These are phyloP conservation scores for Pandemis cinnamomeana DNA, from an alignment of 2,888 invertebrate genomes.

Conservation along the genomic window DNA sequence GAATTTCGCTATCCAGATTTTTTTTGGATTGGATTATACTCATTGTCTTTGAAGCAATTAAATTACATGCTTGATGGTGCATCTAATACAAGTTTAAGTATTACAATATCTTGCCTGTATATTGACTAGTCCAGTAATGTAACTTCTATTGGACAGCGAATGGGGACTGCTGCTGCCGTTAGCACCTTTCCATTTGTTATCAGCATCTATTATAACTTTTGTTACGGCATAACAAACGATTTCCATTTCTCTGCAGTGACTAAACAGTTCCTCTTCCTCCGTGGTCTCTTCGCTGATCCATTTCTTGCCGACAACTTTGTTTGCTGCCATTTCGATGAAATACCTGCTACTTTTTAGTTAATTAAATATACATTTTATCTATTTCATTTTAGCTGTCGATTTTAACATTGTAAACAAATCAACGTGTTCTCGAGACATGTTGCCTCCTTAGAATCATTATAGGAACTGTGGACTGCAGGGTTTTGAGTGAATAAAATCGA, in stretches of 20 bases:
- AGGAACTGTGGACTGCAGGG: conserved; percentile 64
- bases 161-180: conserved; percentile 57
- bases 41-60: no score
- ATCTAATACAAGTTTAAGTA: background rate
- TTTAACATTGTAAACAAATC: conserved; percentile 32
- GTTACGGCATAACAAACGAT: conserved; percentile 76
- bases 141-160: conserved; percentile 73
- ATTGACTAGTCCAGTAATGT: conserved; percentile 80
- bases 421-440: conserved; percentile 44
- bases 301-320: conserved; percentile 69
- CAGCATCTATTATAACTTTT: conserved; percentile 74
- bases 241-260: conserved; percentile 80
- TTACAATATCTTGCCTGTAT: conserved; percentile 69
- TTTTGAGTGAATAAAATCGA: conserved; percentile 71
- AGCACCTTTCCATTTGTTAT: conserved; percentile 78
- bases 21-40: no score
- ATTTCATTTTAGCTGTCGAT: conserved; percentile 27
- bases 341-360: background rate
- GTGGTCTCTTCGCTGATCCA: conserved; percentile 84
- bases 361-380: background rate
- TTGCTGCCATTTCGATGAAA: conserved; percentile 58
- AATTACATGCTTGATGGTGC: no score
- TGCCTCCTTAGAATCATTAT: conserved; percentile 67
- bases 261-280: conserved; percentile 79
- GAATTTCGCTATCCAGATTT: no score